Base-by-base conservation (phyloP, 2,797 vertebrate species). In the Aselliscus stoliczkanus region DNA sequence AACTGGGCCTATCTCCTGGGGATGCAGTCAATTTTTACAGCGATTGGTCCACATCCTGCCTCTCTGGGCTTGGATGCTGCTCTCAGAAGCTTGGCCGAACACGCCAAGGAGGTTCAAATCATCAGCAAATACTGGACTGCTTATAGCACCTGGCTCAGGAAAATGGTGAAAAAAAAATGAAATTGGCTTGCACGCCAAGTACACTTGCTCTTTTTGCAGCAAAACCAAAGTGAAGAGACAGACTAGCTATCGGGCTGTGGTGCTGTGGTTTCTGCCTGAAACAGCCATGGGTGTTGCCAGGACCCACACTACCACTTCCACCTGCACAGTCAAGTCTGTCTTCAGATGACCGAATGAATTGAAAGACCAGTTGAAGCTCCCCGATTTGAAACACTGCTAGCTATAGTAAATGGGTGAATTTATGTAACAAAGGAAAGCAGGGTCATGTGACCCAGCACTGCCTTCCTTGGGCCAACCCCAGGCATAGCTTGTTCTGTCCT, bases 111-210 rank as follows among this genome's bases (percentile, higher is more conserved):
- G 98, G 99, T 99, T 96, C 98, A 99, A 72, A 99, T 99, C 39
- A 98, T 99, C 92, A 98, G 99, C 96, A 99, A 99, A 98, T 99
- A 99, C 4, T 98, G 99, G 91, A 99, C 99, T 69, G 98, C 98
- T 95, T 99, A 99, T 0, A 99, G 99, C 15, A 99, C 99, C 0
- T 99, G 99, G 90, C 99, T 99, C 50, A 99, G 99, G 98, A 99
- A 99, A 94, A 99, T 99, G 99, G 99, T 99, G 84, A 99, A 99
- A 98, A 99, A 99, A 99, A 97, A 99, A 99, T 85, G 99, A 99
- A 98, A 99, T 99, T 93, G 99, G 98, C 97, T 99, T 99, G 97
- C 99, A 99, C 11, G 98, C 99, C 0, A 99, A 99, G 94, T 99
- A 99, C 89, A 99, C 99, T 96, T 99, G 99, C 98, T 99, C 99